Base-by-base conservation (phyloP, 2,888 invertebrate species). In the Anorthoa munda region DNA sequence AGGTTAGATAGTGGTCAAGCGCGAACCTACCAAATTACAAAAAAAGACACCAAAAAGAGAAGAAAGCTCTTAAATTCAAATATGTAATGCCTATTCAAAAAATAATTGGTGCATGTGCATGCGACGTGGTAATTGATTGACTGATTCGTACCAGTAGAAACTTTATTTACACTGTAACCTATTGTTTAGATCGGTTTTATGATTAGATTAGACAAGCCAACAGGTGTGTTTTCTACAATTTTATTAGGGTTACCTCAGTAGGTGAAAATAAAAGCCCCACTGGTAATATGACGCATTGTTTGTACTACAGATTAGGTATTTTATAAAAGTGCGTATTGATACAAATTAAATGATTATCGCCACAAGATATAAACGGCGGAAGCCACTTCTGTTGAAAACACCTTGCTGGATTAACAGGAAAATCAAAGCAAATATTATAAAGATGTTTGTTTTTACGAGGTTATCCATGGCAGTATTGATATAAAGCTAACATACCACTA, bases 181-280 rank as follows among this genome's bases (percentile, higher is more conserved):
- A 9, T 69, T 39, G 18, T 56, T 70, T 56, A 9, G 56, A 70
- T 39, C 1, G 23, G 15, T 55, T 67, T 4, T 3, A 9, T 71
- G 31, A 70, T 70, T 23, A 71, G 70, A 70, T 70, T 48, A 70
- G 21, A 46, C 26, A 11, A 58, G 4, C 13, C 2, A 39, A 58
- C 31, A 70, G 9, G 39, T 58, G n/a, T 13, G 5, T 39, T 71
- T 23, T 15, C 15, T 18, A 21, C 18, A 3, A 9, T 9, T 23
- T 67, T n/a, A 17, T 31, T 11, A 18, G 2, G 18, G n/a, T 12
- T 13, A 53, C 12, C n/a, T 51, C n/a, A 2, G 46, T 59, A 17
- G 18, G 23, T 58, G 15, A 39, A 5, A 23, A 39, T 48, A 23
- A n/a, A 70, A 71, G 26, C 12, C 53, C 17, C 17, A 17, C 7